These are phyloP conservation scores for Drosophila sturtevanti DNA, from an alignment of 1,140 invertebrate species.

Conservation along the genomic window DNA sequence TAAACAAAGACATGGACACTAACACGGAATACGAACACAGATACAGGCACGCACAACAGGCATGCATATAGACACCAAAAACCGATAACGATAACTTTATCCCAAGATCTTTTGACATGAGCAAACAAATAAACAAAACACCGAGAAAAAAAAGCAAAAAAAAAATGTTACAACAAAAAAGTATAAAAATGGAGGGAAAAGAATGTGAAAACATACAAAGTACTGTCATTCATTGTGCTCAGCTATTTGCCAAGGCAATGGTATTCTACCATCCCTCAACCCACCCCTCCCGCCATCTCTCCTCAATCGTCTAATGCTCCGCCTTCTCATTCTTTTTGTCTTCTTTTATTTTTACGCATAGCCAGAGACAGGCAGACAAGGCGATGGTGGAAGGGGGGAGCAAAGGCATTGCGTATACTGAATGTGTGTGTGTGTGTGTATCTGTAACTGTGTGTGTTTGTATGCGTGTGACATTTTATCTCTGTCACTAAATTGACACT, in stretches of 20 bases:
- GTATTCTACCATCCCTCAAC: constrained; percentile 24
- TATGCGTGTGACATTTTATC: constrained; percentile 79
- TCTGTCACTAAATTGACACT: constrained; percentile 82
- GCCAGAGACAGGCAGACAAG: constrained; percentile 23
- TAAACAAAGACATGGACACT: constrained; percentile 15
- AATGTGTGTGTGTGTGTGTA: constrained; percentile 31
- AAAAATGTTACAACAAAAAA: constrained; percentile 24
- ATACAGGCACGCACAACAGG: not conserved
- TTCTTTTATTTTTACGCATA: constrained; percentile 34
- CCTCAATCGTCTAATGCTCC: not conserved
- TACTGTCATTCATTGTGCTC: constrained; percentile 74
- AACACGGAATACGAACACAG: not conserved
- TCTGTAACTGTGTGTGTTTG: constrained; percentile 36
- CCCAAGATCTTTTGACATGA: constrained; percentile 67
- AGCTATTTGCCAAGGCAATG: constrained; percentile 53
- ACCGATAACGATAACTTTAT: constrained; percentile 70
- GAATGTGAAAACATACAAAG: constrained; percentile 65
- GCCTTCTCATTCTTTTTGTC: constrained; percentile 12
- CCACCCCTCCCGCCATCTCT: not conserved
- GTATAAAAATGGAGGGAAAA: constrained; percentile 29
- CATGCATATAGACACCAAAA: constrained; percentile 37
- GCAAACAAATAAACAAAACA: constrained; percentile 63
- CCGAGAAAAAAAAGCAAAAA: constrained; percentile 28
- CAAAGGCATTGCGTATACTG: constrained; percentile 27
- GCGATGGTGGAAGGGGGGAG: constrained; percentile 3